Evolutionary conservation across 2,888 invertebrate species (phyloP).

Genomic region (Automeris io): DNA sequence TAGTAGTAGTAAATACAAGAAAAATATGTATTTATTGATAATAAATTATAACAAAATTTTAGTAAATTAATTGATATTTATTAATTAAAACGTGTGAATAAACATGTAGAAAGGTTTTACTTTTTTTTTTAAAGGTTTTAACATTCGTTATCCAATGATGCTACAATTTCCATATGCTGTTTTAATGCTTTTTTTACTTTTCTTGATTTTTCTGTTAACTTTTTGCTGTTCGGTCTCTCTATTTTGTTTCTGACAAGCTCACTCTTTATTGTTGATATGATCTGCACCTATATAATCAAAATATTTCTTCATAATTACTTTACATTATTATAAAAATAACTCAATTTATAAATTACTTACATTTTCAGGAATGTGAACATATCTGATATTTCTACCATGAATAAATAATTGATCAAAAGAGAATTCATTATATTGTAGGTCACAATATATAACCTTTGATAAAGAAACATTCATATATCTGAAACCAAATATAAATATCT

Average conservation of each 20-base stretch:
- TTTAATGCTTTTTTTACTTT: slow-evolving; percentile 68
- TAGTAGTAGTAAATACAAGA: too few species aligned
- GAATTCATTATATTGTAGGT: slow-evolving; percentile 77
- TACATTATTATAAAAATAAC: background rate
- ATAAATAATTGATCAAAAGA: slow-evolving; percentile 80
- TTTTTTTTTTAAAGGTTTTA: slow-evolving; percentile 3
- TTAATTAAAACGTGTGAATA: background rate
- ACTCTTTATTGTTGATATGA: slow-evolving; percentile 65
- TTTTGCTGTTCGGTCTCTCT: slow-evolving; percentile 24
- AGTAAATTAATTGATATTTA: too few species aligned
- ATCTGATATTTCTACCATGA: slow-evolving; percentile 80
- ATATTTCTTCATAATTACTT: background rate
- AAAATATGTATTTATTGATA: too few species aligned
- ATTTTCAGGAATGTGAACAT: slow-evolving; percentile 80
- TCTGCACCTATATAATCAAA: slow-evolving; percentile 61
- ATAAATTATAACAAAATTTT: too few species aligned
- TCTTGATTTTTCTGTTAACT: slow-evolving; percentile 50
- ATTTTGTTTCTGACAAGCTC: slow-evolving; percentile 44
- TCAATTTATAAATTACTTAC: slow-evolving; percentile 37
- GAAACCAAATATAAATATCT: too few species aligned
- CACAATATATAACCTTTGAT: slow-evolving; percentile 78
- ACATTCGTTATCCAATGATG: slow-evolving; percentile 31
- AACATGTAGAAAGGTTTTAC: background rate
- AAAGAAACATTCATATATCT: slow-evolving; percentile 83
- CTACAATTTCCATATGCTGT: slow-evolving; percentile 71